Evolutionary conservation across 2,113 vertebrate species (phyloP), one percentile per base, ranked within the genome.

Genomic region (Sitta europaea): DNA sequence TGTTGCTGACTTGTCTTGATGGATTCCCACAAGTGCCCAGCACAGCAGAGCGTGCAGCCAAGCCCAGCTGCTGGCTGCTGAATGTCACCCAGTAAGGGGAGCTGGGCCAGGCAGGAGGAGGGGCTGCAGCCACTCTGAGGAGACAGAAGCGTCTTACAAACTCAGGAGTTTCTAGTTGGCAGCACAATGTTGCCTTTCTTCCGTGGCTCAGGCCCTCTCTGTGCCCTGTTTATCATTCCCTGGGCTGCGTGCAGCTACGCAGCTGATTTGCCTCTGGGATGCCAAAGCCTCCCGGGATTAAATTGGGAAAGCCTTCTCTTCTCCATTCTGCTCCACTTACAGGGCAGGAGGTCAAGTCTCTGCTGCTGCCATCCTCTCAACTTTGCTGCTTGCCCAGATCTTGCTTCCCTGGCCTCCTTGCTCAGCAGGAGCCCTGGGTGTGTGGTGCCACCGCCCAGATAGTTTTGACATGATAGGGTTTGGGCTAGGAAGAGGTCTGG

Each of bases 101-200:
- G 73, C 67, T 51, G 74, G 59, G 67, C 42, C 45, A 75, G 91
- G 78, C 77, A 25, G 85, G 68, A 87, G 73, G 87, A 59, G 77
- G 79, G 90, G 74, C 74, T 1, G 3, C 9, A 5, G 48, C 73
- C 19, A 3, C 71, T 79, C 36, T 50, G 85, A 22, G 2, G 40
- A 93, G 86, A 97, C 96, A 97, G 88, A 93, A 33, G 84, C 77
- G 75, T 82, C 95, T 95, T 92, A 78, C 71, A 81, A 83, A 75
- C 50, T 33, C 57, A 13, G 83, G 93, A 95, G 82, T 95, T 93
- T 91, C 84, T 83, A 71, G 79, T 82, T 78, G 76, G 65, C 50
- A 88, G 83, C 89, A 98, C 96, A 98, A 97, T 94, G 92, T 80
- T 5, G 24, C 79, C 95, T 96, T 98, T 98, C 97, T 98, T 97